phyloP scores from a whole-genome alignment of 30 jellyfish, hydroid and myxozoan species.

The Calvadosia cruxmelitensis region DNA sequence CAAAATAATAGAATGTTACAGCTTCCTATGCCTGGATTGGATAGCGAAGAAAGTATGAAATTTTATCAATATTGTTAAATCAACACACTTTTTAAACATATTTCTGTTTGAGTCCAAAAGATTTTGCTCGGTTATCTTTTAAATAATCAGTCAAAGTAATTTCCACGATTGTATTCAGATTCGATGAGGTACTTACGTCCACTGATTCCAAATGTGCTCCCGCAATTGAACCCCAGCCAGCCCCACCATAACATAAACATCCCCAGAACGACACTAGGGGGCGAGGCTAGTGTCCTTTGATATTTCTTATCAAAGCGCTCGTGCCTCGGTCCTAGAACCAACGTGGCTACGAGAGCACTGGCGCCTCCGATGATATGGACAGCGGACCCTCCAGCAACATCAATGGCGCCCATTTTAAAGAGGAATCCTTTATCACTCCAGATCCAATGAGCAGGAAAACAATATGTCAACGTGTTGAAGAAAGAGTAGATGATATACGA shows the following conservation, averaged over 20 bases:
- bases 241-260: slow-evolving; percentile 97
- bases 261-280: slow-evolving; percentile 73
- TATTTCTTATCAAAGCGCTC: slow-evolving; percentile 24
- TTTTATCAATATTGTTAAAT: no score
- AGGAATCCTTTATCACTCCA: slow-evolving; percentile 73
- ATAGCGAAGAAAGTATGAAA: no score
- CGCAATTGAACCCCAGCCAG: slow-evolving; percentile 92
- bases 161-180: no score
- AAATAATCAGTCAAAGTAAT: no score
- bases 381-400: slow-evolving; percentile 82
- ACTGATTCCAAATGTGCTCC: slow-evolving; percentile 82
- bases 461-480: slow-evolving; percentile 48
- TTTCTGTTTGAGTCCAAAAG: no score
- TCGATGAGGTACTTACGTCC: slow-evolving; percentile 33
- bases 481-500: slow-evolving; percentile 72
- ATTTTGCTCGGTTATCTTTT: no score
- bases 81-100: no score
- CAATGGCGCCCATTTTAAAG: slow-evolving; percentile 55
- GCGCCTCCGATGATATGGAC: slow-evolving; percentile 80
- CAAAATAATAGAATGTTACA: no score
- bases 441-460: slow-evolving; percentile 87
- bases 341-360: slow-evolving; percentile 64
- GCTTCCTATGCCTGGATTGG: no score
- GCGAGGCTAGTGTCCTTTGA: slow-evolving; percentile 50
- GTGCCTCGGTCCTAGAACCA: slow-evolving; percentile 46